A percentile compares a stretch with the other conserved stretches of the same genome.
Conservation (phyloP, 1,140 invertebrate genomes). For the Tetramorium alpestre region DNA sequence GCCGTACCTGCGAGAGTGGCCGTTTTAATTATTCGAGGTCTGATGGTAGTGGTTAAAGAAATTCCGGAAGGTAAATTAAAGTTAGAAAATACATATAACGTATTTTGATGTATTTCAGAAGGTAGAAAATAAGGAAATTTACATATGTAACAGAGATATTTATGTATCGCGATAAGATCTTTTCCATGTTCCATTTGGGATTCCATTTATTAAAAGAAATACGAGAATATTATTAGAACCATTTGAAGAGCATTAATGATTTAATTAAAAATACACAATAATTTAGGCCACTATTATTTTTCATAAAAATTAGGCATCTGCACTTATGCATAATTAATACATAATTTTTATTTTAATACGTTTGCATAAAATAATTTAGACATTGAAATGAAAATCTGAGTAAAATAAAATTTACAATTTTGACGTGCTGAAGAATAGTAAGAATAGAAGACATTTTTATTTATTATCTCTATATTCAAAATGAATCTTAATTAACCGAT, state of each 20-base stretch:
- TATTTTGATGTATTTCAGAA: neutral
- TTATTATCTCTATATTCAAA: neutral
- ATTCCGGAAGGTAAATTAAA: constrained; percentile 30
- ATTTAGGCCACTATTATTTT: neutral
- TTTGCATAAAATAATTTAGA: neutral
- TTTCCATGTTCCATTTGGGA: neutral
- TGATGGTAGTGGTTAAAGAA: constrained; percentile 21
- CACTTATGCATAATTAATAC: neutral
- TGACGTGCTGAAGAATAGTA: neutral
- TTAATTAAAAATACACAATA: neutral
- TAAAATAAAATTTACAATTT: neutral
- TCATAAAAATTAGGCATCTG: neutral
- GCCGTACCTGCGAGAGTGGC: neutral
- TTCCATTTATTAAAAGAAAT: constrained; percentile 7
- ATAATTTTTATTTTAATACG: too few relatives aligned
- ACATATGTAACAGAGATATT: neutral
- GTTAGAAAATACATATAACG: neutral
- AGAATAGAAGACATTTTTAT: neutral
- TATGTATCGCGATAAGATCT: neutral
- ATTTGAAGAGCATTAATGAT: neutral
- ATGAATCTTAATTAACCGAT: neutral
- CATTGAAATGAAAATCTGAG: neutral
- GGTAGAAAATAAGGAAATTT: neutral
- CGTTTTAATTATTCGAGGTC: constrained; percentile 34
- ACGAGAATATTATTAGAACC: neutral